Evolutionary conservation across 2,888 invertebrate genomes (phyloP).

Genomic region (Entomobrya multifasciata): DNA sequence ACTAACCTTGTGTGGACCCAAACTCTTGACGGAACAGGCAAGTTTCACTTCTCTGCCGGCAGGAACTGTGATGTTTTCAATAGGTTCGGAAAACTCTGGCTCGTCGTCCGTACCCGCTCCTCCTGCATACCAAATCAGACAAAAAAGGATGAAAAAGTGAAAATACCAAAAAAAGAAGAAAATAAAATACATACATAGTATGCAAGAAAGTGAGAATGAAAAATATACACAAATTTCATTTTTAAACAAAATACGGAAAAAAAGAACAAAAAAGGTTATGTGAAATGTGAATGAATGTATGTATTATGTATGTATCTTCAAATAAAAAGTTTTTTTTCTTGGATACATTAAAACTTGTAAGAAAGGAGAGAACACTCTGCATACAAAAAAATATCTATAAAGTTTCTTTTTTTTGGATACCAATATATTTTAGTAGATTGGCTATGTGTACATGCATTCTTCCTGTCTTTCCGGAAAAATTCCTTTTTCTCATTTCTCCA

Average conservation of each 20-base stretch:
- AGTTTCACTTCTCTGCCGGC: conserved; percentile 94
- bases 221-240: conserved; percentile 43
- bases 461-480: conserved; percentile 41
- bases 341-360: conserved; percentile 3
- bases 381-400: conserved; percentile 17
- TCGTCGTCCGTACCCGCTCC: conserved; percentile 89
- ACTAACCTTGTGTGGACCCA: conserved; percentile 93
- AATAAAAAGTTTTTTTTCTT: conserved; percentile 45
- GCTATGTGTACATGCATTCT: neutral
- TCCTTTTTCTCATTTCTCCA: conserved; percentile 44
- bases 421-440: neutral
- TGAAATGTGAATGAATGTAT: neutral
- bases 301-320: conserved; percentile 24
- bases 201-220: conserved; percentile 41
- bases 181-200: neutral
- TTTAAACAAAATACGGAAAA: neutral
- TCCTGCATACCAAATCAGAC: conserved; percentile 77
- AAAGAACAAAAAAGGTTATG: neutral
- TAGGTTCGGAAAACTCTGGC: conserved; percentile 94
- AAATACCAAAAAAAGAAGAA: conserved; percentile 57
- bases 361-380: conserved; percentile 1
- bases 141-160: conserved; percentile 46
- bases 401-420: neutral
- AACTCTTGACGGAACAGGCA: conserved; percentile 94
- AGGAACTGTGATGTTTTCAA: conserved; percentile 94